Conservation (phyloP, 2,113 vertebrate species). For the Hippoglossus stenolepis region DNA sequence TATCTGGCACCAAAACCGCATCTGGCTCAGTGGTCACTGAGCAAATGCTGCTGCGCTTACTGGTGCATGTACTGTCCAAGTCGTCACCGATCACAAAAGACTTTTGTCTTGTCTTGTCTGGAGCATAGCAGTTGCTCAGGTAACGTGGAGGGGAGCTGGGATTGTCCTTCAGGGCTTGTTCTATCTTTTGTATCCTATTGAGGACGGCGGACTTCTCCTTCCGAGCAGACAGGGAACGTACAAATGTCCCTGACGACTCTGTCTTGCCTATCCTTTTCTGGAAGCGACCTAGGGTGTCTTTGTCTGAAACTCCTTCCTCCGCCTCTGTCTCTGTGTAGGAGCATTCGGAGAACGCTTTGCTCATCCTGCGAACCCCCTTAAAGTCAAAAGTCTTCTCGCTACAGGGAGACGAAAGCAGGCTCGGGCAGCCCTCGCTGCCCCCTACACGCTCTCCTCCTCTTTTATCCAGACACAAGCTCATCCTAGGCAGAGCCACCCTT, state of each 20-base stretch:
- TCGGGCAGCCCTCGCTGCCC: constrained; percentile 92
- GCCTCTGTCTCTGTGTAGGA: constrained; percentile 94
- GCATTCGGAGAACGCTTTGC: constrained; percentile 95
- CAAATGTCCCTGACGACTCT: constrained; percentile 83
- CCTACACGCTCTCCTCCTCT: constrained; percentile 84
- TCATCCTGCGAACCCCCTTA: constrained; percentile 94
- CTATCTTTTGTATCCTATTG: constrained; percentile 98
- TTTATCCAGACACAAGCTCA: constrained; percentile 89
- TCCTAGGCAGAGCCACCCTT: constrained; percentile 86
- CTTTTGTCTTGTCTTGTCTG: constrained; percentile 88
- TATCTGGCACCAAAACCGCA: constrained; percentile 81
- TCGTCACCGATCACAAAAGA: constrained; percentile 84
- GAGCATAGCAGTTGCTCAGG: constrained; percentile 95
- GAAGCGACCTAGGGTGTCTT: constrained; percentile 86
- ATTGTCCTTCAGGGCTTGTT: constrained; percentile 94
- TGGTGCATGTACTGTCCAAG: constrained; percentile 79
- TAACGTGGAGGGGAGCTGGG: constrained; percentile 91
- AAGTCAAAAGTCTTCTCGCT: constrained; percentile 96
- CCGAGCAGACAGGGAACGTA: constrained; percentile 84
- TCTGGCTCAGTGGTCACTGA: constrained; percentile 86
- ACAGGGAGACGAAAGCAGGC: constrained; percentile 91
- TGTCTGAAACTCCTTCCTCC: constrained; percentile 88
- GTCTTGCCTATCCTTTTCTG: constrained; percentile 88
- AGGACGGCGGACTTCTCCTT: constrained; percentile 95
- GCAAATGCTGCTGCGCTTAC: constrained; percentile 85